Conservation (phyloP, 2,113 vertebrate species). For the Hippocampus zosterae region DNA sequence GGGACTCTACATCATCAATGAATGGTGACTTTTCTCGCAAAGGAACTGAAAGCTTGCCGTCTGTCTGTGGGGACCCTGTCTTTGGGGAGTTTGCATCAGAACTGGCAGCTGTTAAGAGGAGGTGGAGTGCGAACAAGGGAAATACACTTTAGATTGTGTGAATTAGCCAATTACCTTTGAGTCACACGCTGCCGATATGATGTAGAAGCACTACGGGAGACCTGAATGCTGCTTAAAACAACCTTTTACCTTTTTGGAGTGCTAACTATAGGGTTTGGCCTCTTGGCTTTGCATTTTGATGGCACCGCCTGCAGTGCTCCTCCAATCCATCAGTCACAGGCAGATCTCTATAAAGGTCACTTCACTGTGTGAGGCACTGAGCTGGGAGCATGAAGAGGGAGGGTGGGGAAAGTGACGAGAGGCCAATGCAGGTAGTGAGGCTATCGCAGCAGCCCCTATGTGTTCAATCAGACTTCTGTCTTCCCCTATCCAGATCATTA, state of each 20-base stretch:
- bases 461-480: slow-evolving; percentile 11
- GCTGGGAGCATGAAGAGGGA: background rate
- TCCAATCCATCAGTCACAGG: slow-evolving; percentile 41
- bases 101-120: slow-evolving; percentile 48
- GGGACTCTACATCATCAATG: slow-evolving; percentile 43
- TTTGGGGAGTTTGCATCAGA: slow-evolving; percentile 39
- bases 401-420: slow-evolving; percentile 6
- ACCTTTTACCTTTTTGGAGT: slow-evolving; percentile 9
- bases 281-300: slow-evolving; percentile 40
- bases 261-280: slow-evolving; percentile 13
- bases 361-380: slow-evolving; percentile 35
- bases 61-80: slow-evolving; percentile 35
- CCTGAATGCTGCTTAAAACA: slow-evolving; percentile 21
- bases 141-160: slow-evolving; percentile 55
- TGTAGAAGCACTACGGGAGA: slow-evolving; percentile 18
- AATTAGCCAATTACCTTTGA: slow-evolving; percentile 55
- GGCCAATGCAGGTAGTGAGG: background rate
- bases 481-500: slow-evolving; percentile 21
- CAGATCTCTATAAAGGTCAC: slow-evolving; percentile 60
- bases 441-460: slow-evolving; percentile 10
- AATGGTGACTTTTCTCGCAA: slow-evolving; percentile 39
- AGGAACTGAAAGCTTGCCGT: slow-evolving; percentile 42
- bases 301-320: slow-evolving; percentile 49
- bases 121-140: slow-evolving; percentile 14
- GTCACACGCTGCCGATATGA: slow-evolving; percentile 41